A percentile compares a stretch with the other conserved stretches of the same genome.
phyloP scores from a whole-genome alignment of 2,888 invertebrate species.

The Bombyx huttoni region DNA sequence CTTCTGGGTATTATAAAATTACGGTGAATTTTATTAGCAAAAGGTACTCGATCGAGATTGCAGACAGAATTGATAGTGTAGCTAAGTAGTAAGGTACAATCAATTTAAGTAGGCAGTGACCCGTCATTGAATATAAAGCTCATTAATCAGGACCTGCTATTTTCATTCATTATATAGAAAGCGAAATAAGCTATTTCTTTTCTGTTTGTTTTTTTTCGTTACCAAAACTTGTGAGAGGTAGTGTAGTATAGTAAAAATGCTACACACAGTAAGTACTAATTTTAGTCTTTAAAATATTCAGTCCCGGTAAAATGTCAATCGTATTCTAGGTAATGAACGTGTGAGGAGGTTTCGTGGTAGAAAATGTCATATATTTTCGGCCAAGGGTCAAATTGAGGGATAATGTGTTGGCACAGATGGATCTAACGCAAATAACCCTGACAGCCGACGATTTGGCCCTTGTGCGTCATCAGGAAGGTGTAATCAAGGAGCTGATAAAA shows the following conservation, averaged over 20 bases:
- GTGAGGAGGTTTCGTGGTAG: conserved; percentile 25
- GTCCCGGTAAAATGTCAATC: background rate
- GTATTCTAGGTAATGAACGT: conserved; percentile 14
- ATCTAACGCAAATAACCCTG: conserved; percentile 35
- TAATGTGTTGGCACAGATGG: conserved; percentile 37
- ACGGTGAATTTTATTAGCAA: background rate
- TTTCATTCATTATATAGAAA: background rate
- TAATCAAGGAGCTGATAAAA: conserved; percentile 19
- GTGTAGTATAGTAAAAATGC: too few species aligned
- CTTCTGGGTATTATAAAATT: background rate
- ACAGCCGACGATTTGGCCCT: conserved; percentile 22
- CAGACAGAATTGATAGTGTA: background rate
- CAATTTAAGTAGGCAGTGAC: conserved; percentile 14
- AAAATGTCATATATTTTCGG: conserved; percentile 33
- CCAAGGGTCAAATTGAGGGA: conserved; percentile 37
- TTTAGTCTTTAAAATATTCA: conserved; percentile 3
- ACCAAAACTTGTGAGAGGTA: too few species aligned
- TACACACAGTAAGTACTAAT: too few species aligned
- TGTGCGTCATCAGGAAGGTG: conserved; percentile 28
- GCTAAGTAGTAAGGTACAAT: conserved; percentile 9
- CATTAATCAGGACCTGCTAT: conserved; percentile 21
- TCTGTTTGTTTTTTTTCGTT: conserved; percentile 6
- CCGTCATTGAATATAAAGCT: conserved; percentile 16
- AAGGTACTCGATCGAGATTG: background rate
- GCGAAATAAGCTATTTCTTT: too few species aligned